Evolutionary conservation across 2,797 vertebrate genomes (phyloP).

Genomic region (Urophycis tenuis): DNA sequence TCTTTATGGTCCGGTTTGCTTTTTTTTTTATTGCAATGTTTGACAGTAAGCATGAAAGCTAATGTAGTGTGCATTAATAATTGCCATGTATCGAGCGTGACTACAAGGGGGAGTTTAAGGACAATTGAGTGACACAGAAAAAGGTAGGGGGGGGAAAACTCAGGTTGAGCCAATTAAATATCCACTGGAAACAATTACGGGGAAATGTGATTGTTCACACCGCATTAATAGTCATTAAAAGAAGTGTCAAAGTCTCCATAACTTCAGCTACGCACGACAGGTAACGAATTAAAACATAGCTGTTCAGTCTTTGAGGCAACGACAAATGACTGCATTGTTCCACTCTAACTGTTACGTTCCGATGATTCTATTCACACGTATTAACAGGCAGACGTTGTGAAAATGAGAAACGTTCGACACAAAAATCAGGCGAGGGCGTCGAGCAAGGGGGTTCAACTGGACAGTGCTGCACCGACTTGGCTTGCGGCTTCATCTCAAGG

Average conservation of each 20-base stretch:
- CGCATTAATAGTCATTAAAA: neutral
- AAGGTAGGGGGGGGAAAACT: constrained; percentile 5
- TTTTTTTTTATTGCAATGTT: neutral
- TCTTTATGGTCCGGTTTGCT: neutral
- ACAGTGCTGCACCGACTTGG: neutral
- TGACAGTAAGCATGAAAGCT: neutral
- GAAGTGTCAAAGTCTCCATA: neutral
- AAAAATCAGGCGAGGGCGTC: constrained; percentile 6
- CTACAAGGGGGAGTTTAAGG: neutral
- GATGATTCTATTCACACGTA: neutral
- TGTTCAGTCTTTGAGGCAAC: neutral
- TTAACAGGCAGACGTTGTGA: neutral
- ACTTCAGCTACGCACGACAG: neutral
- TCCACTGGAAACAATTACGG: neutral
- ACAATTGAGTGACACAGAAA: neutral
- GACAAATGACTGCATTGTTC: neutral
- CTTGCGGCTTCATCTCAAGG: neutral
- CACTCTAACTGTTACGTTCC: neutral
- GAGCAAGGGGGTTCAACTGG: neutral
- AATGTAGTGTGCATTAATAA: neutral
- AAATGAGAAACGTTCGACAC: neutral
- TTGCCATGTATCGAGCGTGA: neutral
- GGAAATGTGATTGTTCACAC: neutral
- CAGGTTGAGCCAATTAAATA: neutral
- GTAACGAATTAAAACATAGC: constrained; percentile 10